Base-by-base conservation (phyloP, 2,797 vertebrate genomes). In the Adelosebastes latens region DNA sequence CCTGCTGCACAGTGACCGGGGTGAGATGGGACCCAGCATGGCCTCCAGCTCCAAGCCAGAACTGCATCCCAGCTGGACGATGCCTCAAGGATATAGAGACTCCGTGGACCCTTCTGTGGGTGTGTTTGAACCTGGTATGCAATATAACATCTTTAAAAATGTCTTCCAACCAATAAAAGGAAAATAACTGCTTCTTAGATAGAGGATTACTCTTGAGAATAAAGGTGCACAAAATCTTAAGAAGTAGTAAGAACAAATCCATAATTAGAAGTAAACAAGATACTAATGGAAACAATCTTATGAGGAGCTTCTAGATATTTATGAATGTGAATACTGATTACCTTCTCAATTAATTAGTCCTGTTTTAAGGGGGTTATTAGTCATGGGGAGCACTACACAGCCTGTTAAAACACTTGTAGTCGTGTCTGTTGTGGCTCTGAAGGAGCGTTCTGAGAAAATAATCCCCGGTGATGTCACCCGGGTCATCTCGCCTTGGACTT, bases 1-100 rank as follows among this genome's bases (percentile, higher is more conserved):
- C 79, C 94, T 98, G 9, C 91, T 98, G 84, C 96, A 98, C n/a
- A 96, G 91, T 31, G 97, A 99, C 68, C 93, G 93, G 27, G 89
- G 92, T 8, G 89, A 96, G 16, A 82, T 92, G 62, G 90, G 79
- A 52, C 87, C 94, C 24, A 89, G 89, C 87, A 90, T 96, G 84
- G 92, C 95, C 81, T 92, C 95, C 63, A 46, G 88, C 49, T 92
- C 95, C 71, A 97, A 96, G 91, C 93, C 96, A 20, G 95, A 96
- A 2, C 75, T 92, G 27, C 89, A 90, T 64, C 79, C 94, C 55
- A 71, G 94, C 88, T 97, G 95, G 96, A 81, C 84, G 25, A 69
- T 93, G 25, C 89, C 93, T 12, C 90, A 95, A 0, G 95, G 93
- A 65, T 95, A 95, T 34, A 93, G 96, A 87, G 95, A 96, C 70